Evolutionary conservation across 2,888 invertebrate genomes (phyloP).

Genomic region (Thereva nobilitata): DNA sequence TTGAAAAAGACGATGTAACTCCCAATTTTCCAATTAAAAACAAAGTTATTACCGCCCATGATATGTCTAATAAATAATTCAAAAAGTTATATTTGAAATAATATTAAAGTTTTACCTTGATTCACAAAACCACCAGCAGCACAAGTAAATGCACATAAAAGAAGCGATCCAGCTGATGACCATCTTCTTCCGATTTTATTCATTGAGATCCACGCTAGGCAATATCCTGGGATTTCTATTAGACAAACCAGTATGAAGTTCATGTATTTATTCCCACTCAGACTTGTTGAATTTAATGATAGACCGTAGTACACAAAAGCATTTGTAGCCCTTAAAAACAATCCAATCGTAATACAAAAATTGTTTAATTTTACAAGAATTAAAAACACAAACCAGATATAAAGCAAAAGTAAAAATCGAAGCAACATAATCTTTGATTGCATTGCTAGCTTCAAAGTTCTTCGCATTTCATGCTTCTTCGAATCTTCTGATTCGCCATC

Average conservation of each 20-base stretch:
- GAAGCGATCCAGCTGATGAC: constrained; percentile 61
- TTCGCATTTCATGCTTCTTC: constrained; percentile 52
- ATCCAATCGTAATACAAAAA: constrained; percentile 5
- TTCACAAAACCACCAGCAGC: constrained; percentile 62
- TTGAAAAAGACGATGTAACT: constrained; percentile 67
- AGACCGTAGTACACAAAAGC: constrained; percentile 72
- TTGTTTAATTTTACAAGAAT: constrained; percentile 13
- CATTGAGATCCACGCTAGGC: constrained; percentile 59
- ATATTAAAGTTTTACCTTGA: constrained; percentile 50
- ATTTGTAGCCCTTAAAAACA: constrained; percentile 61
- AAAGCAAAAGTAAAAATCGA: constrained; percentile 59
- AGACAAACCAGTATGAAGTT: constrained; percentile 68
- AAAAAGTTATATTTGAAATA: too few species aligned
- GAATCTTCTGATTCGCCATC: constrained; percentile 34
- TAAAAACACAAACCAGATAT: constrained; percentile 58
- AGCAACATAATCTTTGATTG: constrained; percentile 58
- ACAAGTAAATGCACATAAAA: constrained; percentile 62
- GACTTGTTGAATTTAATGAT: constrained; percentile 67
- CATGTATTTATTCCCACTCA: constrained; percentile 70
- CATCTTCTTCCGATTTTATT: constrained; percentile 61
- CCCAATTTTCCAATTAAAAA: constrained; percentile 68
- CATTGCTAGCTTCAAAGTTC: constrained; percentile 58
- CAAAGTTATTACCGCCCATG: constrained; percentile 62
- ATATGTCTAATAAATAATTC: constrained; percentile 53
- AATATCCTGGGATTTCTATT: constrained; percentile 66